phyloP scores from a whole-genome alignment of 2,797 vertebrate genomes.

The Erethizon dorsatum region DNA sequence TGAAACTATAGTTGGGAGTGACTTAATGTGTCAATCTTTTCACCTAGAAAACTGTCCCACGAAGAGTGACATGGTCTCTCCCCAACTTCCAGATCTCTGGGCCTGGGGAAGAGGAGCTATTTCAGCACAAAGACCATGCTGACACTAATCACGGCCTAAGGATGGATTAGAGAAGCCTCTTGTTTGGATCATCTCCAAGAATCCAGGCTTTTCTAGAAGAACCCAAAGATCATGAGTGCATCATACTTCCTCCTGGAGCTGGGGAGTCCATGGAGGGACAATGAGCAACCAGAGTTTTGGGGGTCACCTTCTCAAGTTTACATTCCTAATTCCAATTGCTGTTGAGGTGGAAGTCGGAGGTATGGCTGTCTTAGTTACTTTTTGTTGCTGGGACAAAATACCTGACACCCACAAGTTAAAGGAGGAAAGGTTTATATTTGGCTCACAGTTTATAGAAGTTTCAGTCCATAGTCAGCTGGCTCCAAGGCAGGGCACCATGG shows the following conservation, averaged over 20 bases:
- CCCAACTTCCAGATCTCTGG: not conserved
- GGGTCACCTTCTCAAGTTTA: not conserved
- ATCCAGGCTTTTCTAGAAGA: not conserved
- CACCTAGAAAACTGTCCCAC: not conserved
- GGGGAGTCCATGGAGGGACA: not conserved
- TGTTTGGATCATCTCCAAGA: not conserved
- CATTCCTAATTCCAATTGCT: not conserved
- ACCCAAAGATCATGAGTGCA: not conserved
- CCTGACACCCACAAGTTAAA: not conserved
- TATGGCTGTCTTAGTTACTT: not conserved
- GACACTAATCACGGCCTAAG: not conserved
- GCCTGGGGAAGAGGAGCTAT: not conserved
- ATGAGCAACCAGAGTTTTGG: not conserved
- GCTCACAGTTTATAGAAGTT: not conserved
- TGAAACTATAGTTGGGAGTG: not conserved
- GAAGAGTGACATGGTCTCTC: not conserved
- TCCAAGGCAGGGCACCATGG: not conserved
- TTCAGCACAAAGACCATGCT: not conserved
- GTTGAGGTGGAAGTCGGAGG: not conserved
- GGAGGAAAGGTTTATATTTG: not conserved
- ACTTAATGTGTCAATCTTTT: not conserved
- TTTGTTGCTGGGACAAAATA: not conserved
- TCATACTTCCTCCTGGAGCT: not conserved
- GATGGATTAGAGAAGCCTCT: not conserved
- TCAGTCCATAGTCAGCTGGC: not conserved